Percentiles rank a stretch among this genome's conserved stretches.
Conservation (phyloP, 2,113 vertebrate genomes). For the Oncorhynchus nerka region DNA sequence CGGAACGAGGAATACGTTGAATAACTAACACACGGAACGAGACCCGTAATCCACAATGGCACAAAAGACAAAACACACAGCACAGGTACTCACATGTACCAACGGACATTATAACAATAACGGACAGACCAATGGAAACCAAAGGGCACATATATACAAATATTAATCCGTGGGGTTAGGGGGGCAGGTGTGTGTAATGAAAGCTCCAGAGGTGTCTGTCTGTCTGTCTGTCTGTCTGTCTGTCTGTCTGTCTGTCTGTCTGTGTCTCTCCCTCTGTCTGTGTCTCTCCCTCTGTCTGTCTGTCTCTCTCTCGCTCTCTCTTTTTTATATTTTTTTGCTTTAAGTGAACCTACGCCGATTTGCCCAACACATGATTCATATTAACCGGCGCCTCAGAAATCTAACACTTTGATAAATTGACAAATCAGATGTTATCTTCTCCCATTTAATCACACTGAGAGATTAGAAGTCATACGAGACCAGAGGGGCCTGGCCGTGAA, state of each 20-base stretch:
- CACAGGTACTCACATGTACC: too few species aligned
- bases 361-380: constrained; percentile 65
- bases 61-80: too few species aligned
- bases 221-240: background rate
- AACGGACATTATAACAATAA: too few species aligned
- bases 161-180: too few species aligned
- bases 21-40: too few species aligned
- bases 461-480: constrained; percentile 47
- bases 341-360: constrained; percentile 56
- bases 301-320: background rate
- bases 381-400: constrained; percentile 49
- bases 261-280: background rate
- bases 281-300: background rate
- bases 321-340: constrained; percentile 50
- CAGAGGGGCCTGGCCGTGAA: constrained; percentile 37
- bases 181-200: too few species aligned
- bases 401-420: constrained; percentile 68
- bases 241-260: background rate
- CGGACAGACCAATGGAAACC: too few species aligned
- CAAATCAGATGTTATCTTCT: constrained; percentile 63
- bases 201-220: too few species aligned
- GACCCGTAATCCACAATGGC: too few species aligned
- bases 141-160: too few species aligned
- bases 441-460: constrained; percentile 62
- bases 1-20: too few species aligned